A percentile compares a stretch with the other conserved stretches of the same genome.
phyloP scores from a whole-genome alignment of 2,888 invertebrate genomes.

The Euzetes globulus region DNA sequence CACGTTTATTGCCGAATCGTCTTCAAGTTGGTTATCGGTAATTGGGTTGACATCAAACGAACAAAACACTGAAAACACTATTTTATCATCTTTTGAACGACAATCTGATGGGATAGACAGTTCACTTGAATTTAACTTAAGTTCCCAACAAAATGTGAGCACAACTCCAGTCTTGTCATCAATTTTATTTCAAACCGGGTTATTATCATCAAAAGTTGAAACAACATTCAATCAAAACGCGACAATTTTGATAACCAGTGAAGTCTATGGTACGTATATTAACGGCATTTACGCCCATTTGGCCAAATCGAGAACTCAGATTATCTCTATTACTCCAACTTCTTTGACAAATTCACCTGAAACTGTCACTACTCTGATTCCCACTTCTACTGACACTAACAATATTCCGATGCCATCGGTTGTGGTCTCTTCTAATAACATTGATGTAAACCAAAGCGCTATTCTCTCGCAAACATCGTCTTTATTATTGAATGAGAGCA shows the following conservation, averaged over 20 bases:
- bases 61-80: background rate
- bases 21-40: background rate
- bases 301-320: constrained; percentile 39
- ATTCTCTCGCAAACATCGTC: background rate
- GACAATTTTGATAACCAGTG: constrained; percentile 38
- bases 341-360: constrained; percentile 1
- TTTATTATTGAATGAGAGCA: background rate
- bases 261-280: constrained; percentile 41
- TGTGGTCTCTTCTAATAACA: background rate
- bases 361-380: background rate
- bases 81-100: background rate
- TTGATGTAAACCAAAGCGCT: constrained; percentile 3
- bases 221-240: constrained; percentile 38
- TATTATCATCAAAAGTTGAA: constrained; percentile 39
- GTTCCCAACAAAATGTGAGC: background rate
- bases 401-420: constrained; percentile 31
- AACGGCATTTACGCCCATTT: constrained; percentile 42
- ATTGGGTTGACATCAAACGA: background rate
- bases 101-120: background rate
- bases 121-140: background rate
- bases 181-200: constrained; percentile 37
- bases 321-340: constrained; percentile 35
- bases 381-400: constrained; percentile 20
- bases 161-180: background rate
- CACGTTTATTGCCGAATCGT: background rate